Conservation (phyloP, 2,797 vertebrate genomes). For the Epinephelus coioides region DNA sequence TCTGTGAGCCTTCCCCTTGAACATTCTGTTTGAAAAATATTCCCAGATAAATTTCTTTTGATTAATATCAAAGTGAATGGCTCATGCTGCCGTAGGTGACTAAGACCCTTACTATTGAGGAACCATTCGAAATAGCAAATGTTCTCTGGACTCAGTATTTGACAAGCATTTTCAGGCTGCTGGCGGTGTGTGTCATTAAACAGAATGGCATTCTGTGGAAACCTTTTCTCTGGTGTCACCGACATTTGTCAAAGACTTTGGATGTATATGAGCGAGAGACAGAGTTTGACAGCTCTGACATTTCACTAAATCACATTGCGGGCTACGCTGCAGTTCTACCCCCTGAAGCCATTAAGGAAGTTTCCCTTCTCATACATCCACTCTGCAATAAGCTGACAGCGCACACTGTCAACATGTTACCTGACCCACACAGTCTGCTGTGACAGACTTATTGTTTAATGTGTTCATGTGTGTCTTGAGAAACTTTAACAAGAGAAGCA, state of each 20-base stretch:
- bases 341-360: conserved; percentile 68
- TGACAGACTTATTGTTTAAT: conserved; percentile 60
- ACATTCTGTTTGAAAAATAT: conserved; percentile 13
- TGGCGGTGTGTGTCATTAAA: conserved; percentile 69
- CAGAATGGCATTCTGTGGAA: conserved; percentile 71
- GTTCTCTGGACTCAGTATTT: conserved; percentile 55
- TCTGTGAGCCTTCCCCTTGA: conserved; percentile 6
- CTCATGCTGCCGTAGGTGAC: conserved; percentile 43
- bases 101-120: conserved; percentile 49
- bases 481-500: conserved; percentile 18
- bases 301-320: conserved; percentile 76
- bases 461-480: conserved; percentile 5
- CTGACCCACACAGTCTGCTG: conserved; percentile 59
- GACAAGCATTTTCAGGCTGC: conserved; percentile 58
- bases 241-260: conserved; percentile 74
- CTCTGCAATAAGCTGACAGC: conserved; percentile 69
- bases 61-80: conserved; percentile 28
- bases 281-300: conserved; percentile 77
- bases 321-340: conserved; percentile 56
- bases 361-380: conserved; percentile 68
- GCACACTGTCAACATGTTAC: conserved; percentile 67
- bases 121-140: conserved; percentile 52
- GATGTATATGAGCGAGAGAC: conserved; percentile 68
- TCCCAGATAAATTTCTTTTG: conserved; percentile 30
- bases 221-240: conserved; percentile 74